Conservation (phyloP, 2,113 vertebrate species). For the Noturus placidus region DNA sequence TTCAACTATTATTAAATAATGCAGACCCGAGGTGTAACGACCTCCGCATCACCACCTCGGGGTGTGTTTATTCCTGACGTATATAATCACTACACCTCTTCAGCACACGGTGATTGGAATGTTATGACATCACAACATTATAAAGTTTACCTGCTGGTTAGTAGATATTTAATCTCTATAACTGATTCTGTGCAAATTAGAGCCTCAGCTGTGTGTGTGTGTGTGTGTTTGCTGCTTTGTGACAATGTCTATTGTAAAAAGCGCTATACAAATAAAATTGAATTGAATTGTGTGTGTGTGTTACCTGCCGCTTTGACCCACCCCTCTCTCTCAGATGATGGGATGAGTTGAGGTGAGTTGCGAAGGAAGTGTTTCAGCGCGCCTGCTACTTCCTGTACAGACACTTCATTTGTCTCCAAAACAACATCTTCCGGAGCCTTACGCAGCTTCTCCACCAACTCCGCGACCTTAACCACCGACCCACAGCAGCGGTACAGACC, state of each 20-base stretch:
- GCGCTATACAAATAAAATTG: too few relatives aligned
- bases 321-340: slow-evolving; percentile 32
- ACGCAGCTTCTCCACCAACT: slow-evolving; percentile 64
- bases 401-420: slow-evolving; percentile 65
- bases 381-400: slow-evolving; percentile 62
- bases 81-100: background rate
- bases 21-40: too few relatives aligned
- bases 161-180: background rate
- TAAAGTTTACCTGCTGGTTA: background rate
- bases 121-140: background rate
- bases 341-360: slow-evolving; percentile 60
- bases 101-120: background rate
- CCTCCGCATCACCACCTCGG: too few relatives aligned
- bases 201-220: background rate
- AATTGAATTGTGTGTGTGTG: background rate
- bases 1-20: too few relatives aligned
- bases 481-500: slow-evolving; percentile 76
- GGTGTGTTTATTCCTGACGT: too few relatives aligned
- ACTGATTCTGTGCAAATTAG: background rate
- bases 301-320: slow-evolving; percentile 71
- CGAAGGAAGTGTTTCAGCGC: slow-evolving; percentile 72
- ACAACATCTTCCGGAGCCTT: slow-evolving; percentile 57
- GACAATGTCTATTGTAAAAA: too few relatives aligned
- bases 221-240: background rate
- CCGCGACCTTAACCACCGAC: slow-evolving; percentile 57